Base-by-base conservation (phyloP, 2,113 vertebrate species). In the Pungitius pungitius region DNA sequence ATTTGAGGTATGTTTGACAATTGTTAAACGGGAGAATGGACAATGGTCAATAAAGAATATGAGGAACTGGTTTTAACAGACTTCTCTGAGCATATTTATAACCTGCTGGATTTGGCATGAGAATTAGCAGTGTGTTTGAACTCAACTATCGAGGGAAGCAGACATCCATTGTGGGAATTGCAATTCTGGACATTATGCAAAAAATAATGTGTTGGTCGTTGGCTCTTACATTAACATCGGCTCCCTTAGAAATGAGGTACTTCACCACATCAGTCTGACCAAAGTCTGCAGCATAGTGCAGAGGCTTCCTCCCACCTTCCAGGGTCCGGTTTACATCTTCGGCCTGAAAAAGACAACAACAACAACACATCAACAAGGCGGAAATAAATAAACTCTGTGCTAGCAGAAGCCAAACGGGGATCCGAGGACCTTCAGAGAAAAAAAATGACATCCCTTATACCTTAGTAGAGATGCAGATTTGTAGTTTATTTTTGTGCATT, bases 281-380 rank as follows among this genome's bases (percentile, higher is more conserved):
- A 56, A 94, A 97, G 88, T 99, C 98, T 39, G 95, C 95, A 73
- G 97, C 97, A 40, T 96, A 95, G 87, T 99, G 97, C 86, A 99
- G 93, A 76, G 98, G 97, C 85, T 95, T 97, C 77, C 98, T 94
- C 35, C 97, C 97, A 30, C 94, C 94, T 63, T 96, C 94, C 75
- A 99, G 92, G 47, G 94, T 95, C 82, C 95, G 91, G 90, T 99
- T 99, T 72, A 96, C 96, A 83, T 99, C 96, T 83, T 96, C 95
- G 69, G 92, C 91, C 98, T 99, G 91, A 60, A 24, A 64, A 6
- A 78, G 1, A n/a, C n/a, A n/a, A n/a, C n/a, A 61, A n/a, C 65
- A 13, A 68, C 3, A 12, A 75, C 17, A 81, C 37, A 73, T 59
- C 63, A 69, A 73, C n/a, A 60, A 2, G 22, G 10, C 14, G 37